These are phyloP conservation scores for Cheirogaleus medius DNA, from an alignment of 2,113 vertebrate species.

Conservation along the genomic window DNA sequence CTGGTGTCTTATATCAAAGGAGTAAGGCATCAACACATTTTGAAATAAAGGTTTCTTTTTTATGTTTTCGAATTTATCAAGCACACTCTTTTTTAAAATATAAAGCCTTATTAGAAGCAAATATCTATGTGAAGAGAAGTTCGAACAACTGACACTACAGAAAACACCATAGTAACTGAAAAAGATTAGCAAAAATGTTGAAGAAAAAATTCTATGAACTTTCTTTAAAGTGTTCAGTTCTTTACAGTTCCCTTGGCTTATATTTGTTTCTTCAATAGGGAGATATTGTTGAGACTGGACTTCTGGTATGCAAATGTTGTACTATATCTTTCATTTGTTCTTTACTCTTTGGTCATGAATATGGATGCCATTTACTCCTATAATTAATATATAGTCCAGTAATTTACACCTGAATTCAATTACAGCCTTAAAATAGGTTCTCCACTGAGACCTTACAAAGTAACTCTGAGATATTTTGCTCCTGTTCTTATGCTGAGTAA, in stretches of 20 bases:
- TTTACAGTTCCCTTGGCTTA: background rate
- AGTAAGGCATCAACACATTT: background rate
- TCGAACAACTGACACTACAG: background rate
- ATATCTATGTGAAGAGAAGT: background rate
- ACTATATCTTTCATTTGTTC: slow-evolving; percentile 66
- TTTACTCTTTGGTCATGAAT: slow-evolving; percentile 63
- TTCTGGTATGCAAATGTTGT: slow-evolving; percentile 60
- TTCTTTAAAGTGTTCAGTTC: background rate
- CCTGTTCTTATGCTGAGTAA: background rate
- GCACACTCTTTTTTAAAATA: background rate
- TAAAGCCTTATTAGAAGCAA: background rate
- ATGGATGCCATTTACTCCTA: slow-evolving; percentile 61
- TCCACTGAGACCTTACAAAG: slow-evolving; percentile 22
- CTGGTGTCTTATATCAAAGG: background rate
- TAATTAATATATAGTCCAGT: slow-evolving; percentile 67
- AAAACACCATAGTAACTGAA: background rate
- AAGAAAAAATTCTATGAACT: background rate
- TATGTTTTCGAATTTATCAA: background rate
- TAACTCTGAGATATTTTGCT: background rate
- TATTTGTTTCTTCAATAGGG: slow-evolving; percentile 11
- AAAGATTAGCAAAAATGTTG: background rate
- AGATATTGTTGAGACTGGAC: background rate
- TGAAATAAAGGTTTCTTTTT: background rate
- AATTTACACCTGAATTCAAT: slow-evolving; percentile 73
- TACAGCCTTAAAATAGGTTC: slow-evolving; percentile 58